A percentile compares a stretch with the other conserved stretches of the same genome.
phyloP scores from a whole-genome alignment of 2,888 invertebrate genomes.

The Ornithoptera alexandrae region DNA sequence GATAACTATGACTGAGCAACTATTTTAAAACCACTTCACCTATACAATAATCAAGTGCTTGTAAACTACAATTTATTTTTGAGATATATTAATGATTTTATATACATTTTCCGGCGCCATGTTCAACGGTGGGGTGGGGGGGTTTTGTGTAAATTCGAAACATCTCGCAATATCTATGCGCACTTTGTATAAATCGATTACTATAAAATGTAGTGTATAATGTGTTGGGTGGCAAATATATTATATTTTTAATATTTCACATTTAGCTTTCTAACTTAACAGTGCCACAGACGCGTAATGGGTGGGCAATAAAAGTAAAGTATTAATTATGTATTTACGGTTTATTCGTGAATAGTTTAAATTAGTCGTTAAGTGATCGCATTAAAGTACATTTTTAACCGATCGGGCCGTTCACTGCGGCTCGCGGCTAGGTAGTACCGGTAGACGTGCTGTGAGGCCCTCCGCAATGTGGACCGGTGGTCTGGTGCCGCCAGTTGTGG shows the following conservation, averaged over 20 bases:
- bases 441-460: no score
- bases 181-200: slow-evolving; percentile 24
- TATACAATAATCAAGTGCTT: slow-evolving; percentile 6
- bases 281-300: slow-evolving; percentile 49
- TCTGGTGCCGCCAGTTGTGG: no score
- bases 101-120: slow-evolving; percentile 3
- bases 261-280: slow-evolving; percentile 52
- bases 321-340: slow-evolving; percentile 43
- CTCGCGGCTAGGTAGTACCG: neutral
- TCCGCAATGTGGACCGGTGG: no score
- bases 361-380: slow-evolving; percentile 54
- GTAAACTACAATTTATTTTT: slow-evolving; percentile 17
- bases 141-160: neutral
- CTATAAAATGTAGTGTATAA: slow-evolving; percentile 47
- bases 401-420: slow-evolving; percentile 6
- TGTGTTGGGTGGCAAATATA: slow-evolving; percentile 55
- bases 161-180: slow-evolving; percentile 27
- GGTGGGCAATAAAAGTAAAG: slow-evolving; percentile 60
- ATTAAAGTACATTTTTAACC: slow-evolving; percentile 54
- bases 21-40: neutral
- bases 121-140: slow-evolving; percentile 27
- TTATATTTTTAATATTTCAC: slow-evolving; percentile 71
- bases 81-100: slow-evolving; percentile 1
- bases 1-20: slow-evolving; percentile 6
- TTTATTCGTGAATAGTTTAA: slow-evolving; percentile 35